phyloP scores from a whole-genome alignment of 1,140 invertebrate species.

The Drosophila neocordata region DNA sequence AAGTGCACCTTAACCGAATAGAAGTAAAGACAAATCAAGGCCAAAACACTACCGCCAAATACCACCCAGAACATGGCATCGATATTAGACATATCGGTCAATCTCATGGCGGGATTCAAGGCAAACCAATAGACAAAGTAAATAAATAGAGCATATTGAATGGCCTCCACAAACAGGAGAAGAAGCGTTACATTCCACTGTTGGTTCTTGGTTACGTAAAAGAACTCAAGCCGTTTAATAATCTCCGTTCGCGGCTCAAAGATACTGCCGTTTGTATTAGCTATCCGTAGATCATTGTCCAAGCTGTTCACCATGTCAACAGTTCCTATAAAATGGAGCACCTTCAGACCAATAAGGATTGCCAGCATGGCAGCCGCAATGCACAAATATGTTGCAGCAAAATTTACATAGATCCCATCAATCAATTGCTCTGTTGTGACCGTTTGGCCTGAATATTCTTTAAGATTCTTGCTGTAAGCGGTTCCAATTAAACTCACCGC shows the following conservation, averaged over 20 bases:
- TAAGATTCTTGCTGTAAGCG: constrained; percentile 57
- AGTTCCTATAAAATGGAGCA: constrained; percentile 62
- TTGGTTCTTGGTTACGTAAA: constrained; percentile 78
- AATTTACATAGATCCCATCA: constrained; percentile 72
- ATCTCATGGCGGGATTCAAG: constrained; percentile 56
- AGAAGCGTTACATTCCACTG: constrained; percentile 72
- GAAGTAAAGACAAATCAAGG: constrained; percentile 51
- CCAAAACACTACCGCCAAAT: constrained; percentile 60
- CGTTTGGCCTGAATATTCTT: constrained; percentile 37
- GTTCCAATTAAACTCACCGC: constrained; percentile 68
- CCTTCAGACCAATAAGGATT: constrained; percentile 68
- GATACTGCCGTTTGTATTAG: constrained; percentile 73
- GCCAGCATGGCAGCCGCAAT: constrained; percentile 57
- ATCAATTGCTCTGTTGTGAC: constrained; percentile 50
- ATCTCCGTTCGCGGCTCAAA: constrained; percentile 67
- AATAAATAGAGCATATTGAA: constrained; percentile 74
- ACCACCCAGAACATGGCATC: constrained; percentile 74
- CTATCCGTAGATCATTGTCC: constrained; percentile 75
- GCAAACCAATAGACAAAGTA: constrained; percentile 76
- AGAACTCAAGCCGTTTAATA: constrained; percentile 74
- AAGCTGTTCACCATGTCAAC: constrained; percentile 70
- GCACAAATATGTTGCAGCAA: constrained; percentile 70
- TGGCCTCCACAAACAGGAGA: constrained; percentile 69
- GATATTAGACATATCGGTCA: constrained; percentile 51
- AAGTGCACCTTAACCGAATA: constrained; percentile 68